Base-by-base conservation (phyloP, 2,113 vertebrate species). In the Ancistrus triradiatus region DNA sequence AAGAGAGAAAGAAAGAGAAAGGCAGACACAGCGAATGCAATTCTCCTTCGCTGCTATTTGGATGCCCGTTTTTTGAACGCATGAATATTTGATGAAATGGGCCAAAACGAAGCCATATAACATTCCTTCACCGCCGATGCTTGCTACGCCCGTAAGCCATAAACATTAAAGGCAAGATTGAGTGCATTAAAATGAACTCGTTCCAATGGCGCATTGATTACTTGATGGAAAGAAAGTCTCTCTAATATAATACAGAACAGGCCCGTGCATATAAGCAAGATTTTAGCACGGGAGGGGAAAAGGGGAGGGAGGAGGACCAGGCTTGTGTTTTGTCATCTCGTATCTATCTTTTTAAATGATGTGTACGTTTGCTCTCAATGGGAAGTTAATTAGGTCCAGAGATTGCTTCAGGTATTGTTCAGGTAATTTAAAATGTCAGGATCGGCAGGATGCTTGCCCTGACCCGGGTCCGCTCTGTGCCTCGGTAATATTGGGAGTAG, bases 81-180 rank as follows among this genome's bases (percentile, higher is more conserved):
- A 92, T 97, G 86, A 94, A 95, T 95, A 92, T 93, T 96, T 94
- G 82, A 97, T 96, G 91, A 92, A 92, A 93, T 92, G 89, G 91
- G 88, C 86, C 89, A 89, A 95, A 95, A 93, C 87, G 88, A 92
- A 92, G 90, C 91, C 88, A 94, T 91, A 93, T 93, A 96, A 95
- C 92, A 93, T 90, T 93, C 88, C 86, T 90, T 91, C 90, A 93
- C 93, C 93, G 92, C 90, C 89, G 91, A 93, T 92, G 90, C 88
- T 83, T 90, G 28, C 63, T 57, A 87, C 87, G 88, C 91, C 90
- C 90, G 85, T 92, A 88, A 95, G 91, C 93, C 90, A 95, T 91
- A 86, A 93, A 93, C 94, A 94, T 94, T 93, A 93, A 90, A 89
- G 86, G 81, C 87, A 89, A 91, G 92, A 98, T 95, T 93, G 91